Evolutionary conservation across 2,113 vertebrate genomes (phyloP), one percentile per base, ranked within the genome.

Genomic region (Tetrao urogallus): DNA sequence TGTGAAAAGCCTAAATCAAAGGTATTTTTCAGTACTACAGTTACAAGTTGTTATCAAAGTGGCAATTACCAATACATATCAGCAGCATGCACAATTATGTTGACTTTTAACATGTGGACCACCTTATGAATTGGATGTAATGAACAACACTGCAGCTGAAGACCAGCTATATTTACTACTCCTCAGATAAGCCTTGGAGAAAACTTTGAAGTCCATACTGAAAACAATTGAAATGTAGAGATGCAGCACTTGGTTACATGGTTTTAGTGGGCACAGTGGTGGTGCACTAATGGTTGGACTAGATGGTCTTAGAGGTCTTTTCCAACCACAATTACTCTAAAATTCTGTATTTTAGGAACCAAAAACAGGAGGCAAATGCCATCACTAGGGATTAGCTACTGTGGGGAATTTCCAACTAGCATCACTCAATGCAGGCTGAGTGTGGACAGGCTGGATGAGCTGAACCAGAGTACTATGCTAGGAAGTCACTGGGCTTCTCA

Each of bases 391-490:
- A 54, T 25, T 2, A 1, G 43, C 52, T 18, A 24, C 20, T 36
- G 30, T 9, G 32, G 43, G 11, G 38, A 15, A n/a, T 32, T 45
- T n/a, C 66, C 57, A 36, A 10, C 24, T 25, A 11, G 19, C 72
- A 10, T 34, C 28, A 2, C 30, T 71, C 40, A 24, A 5, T 1
- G 0, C 32, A 42, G 71, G 42, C 57, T 4, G 14, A 27, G 27
- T 1, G 9, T 34, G 52, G 58, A 20, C 45, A 12, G 24, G 36
- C n/a, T 30, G 52, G 10, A 30, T 27, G 20, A 72, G 65, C 69
- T 34, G 36, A 74, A 5, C 38, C 21, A 19, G 10, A 56, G 54
- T 8, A 27, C 21, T 25, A 6, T 8, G 24, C 28, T 76, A 63
- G 40, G 17, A 70, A 20, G 9, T 7, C 2, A 32, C 69, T 25